A percentile compares a stretch with the other conserved stretches of the same genome.
Evolutionary conservation across 92 coral and sea anemone genomes (phyloP).

Genomic region (Phenganax marumi): DNA sequence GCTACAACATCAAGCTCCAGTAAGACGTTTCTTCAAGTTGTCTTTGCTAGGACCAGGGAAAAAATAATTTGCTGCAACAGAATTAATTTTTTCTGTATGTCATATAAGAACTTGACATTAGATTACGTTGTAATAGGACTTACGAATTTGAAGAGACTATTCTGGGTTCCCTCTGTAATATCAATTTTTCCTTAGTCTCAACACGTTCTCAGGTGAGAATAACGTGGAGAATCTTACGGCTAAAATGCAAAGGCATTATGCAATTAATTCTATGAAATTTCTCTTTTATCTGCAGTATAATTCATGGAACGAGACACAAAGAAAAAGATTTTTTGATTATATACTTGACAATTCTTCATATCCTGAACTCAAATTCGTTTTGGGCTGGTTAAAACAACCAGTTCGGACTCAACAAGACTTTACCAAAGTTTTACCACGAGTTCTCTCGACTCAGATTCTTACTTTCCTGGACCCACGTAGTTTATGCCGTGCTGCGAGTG

Average conservation of each 20-base stretch:
- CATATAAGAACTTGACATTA: no score
- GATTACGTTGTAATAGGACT: no score
- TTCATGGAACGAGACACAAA: constrained; percentile 94
- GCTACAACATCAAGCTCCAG: no score
- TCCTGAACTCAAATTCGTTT: constrained; percentile 73
- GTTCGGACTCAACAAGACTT: constrained; percentile 70
- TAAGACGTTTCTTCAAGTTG: no score
- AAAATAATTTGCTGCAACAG: no score
- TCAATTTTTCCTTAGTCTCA: no score
- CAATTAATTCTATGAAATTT: background rate
- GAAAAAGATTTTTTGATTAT: constrained; percentile 77
- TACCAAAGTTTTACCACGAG: constrained; percentile 77
- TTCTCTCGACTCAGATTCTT: constrained; percentile 71
- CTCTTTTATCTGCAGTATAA: constrained; percentile 60
- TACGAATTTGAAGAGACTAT: no score
- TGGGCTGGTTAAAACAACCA: constrained; percentile 79
- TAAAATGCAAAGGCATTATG: background rate
- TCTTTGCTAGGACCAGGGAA: no score
- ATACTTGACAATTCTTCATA: constrained; percentile 76
- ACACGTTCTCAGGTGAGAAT: no score
- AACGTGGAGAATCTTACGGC: no score
- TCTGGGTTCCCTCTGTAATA: no score
- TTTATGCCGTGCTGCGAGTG: constrained; percentile 77
- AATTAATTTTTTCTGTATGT: no score
- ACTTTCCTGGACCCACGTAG: constrained; percentile 92